A percentile compares a stretch with the other conserved stretches of the same genome.
These are phyloP conservation scores for Xestia rhomboidea DNA, from an alignment of 2,888 invertebrate species.

Conservation along the genomic window DNA sequence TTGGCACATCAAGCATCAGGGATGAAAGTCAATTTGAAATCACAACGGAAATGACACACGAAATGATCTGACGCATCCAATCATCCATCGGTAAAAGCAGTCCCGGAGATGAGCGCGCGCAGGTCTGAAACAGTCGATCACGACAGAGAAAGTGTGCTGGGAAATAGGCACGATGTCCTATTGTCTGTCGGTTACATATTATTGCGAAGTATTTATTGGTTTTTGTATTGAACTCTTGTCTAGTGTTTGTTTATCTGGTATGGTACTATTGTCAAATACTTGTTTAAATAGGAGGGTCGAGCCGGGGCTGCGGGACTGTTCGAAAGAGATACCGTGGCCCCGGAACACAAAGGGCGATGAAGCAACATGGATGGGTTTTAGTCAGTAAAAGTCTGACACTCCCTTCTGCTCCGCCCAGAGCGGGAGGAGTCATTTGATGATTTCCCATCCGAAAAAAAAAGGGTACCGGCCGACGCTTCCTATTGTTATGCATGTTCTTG, in stretches of 20 bases:
- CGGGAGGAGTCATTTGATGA: too few relatives aligned
- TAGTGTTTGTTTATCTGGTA: background rate
- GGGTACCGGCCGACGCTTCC: background rate
- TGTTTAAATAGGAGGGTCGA: background rate
- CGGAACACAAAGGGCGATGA: too few relatives aligned
- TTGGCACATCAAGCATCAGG: background rate
- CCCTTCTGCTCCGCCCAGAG: too few relatives aligned
- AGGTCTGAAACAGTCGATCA: slow-evolving; percentile 74
- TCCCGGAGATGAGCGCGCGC: slow-evolving; percentile 52
- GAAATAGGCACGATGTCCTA: slow-evolving; percentile 65
- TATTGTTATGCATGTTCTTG: background rate
- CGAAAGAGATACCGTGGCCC: too few relatives aligned
- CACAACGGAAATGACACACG: slow-evolving; percentile 58
- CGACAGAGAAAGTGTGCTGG: slow-evolving; percentile 77
- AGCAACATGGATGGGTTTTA: too few relatives aligned
- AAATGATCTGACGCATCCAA: slow-evolving; percentile 48
- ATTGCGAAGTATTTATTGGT: slow-evolving; percentile 59
- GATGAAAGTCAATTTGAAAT: slow-evolving; percentile 46
- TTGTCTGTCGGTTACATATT: slow-evolving; percentile 58
- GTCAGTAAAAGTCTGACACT: too few relatives aligned
- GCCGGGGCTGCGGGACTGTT: too few relatives aligned
- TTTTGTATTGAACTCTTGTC: slow-evolving; percentile 41
- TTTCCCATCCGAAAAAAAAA: too few relatives aligned
- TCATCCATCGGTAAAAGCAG: slow-evolving; percentile 33
- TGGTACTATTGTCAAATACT: background rate